These are phyloP conservation scores for Anhinga anhinga DNA, from an alignment of 2,113 vertebrate genomes.

Conservation along the genomic window DNA sequence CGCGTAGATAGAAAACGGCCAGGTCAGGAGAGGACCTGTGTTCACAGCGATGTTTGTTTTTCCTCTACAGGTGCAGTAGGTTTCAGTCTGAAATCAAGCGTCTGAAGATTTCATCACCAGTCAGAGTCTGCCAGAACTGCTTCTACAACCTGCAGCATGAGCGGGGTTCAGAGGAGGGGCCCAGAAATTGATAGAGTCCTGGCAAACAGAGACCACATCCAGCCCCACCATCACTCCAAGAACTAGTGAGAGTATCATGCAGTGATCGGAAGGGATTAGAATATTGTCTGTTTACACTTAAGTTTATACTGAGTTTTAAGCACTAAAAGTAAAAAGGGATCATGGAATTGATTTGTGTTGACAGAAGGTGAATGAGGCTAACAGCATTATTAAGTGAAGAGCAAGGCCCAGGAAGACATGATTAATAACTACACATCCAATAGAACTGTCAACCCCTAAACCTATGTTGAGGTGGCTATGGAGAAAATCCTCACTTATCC, in stretches of 20 bases:
- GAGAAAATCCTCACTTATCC: slow-evolving; percentile 16
- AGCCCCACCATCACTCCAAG: neutral
- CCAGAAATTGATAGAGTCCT: slow-evolving; percentile 78
- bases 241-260: neutral
- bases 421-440: neutral
- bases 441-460: neutral
- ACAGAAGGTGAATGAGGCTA: neutral
- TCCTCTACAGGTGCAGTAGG: slow-evolving; percentile 87
- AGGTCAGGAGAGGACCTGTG: fast-evolving
- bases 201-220: neutral
- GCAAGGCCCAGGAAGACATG: neutral
- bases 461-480: neutral
- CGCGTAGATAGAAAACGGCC: neutral
- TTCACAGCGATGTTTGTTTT: neutral
- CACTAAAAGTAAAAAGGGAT: slow-evolving; percentile 74
- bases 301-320: slow-evolving; percentile 55
- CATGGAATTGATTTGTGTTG: slow-evolving; percentile 36
- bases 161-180: slow-evolving; percentile 82
- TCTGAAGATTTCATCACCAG: slow-evolving; percentile 96
- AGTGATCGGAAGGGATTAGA: neutral
- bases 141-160: slow-evolving; percentile 96
- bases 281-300: slow-evolving; percentile 62
- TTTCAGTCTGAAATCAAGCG: slow-evolving; percentile 98
- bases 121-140: slow-evolving; percentile 98
- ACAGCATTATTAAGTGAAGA: neutral